Evolutionary conservation across 2,797 vertebrate genomes (phyloP).

Genomic region (Morus bassanus): DNA sequence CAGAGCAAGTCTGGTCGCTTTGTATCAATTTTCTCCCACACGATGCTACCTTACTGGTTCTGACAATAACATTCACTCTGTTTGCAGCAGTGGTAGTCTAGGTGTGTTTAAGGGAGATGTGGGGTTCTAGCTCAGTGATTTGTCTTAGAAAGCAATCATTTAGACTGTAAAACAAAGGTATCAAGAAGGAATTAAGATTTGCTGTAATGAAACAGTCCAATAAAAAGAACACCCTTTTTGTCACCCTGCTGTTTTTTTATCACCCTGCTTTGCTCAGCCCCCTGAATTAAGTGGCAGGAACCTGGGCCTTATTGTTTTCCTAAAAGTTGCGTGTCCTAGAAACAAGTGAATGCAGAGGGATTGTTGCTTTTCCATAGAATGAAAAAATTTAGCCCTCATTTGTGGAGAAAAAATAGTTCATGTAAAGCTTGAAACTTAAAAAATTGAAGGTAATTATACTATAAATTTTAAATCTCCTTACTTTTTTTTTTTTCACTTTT

Average conservation of each 20-base stretch:
- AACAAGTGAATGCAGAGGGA: not conserved
- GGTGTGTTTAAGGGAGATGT: not conserved
- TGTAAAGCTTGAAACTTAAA: not conserved
- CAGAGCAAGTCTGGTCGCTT: not conserved
- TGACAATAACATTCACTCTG: not conserved
- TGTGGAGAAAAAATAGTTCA: not conserved
- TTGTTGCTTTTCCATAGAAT: not conserved
- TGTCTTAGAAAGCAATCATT: not conserved
- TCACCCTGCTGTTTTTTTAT: not conserved
- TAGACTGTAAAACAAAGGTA: not conserved
- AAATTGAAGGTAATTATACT: not conserved
- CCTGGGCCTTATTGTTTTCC: not conserved
- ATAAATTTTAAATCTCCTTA: not conserved
- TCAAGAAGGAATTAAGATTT: not conserved
- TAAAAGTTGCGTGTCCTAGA: not conserved
- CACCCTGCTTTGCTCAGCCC: not conserved
- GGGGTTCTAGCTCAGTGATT: not conserved
- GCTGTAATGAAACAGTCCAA: not conserved
- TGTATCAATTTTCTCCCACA: not conserved
- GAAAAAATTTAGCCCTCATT: not conserved
- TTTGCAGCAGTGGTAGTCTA: not conserved
- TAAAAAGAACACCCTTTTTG: not conserved
- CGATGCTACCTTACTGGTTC: not conserved
- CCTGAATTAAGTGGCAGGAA: not conserved
- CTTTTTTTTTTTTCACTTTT: not conserved